Conservation (phyloP, 1,140 invertebrate genomes). For the Leucophenga varia region DNA sequence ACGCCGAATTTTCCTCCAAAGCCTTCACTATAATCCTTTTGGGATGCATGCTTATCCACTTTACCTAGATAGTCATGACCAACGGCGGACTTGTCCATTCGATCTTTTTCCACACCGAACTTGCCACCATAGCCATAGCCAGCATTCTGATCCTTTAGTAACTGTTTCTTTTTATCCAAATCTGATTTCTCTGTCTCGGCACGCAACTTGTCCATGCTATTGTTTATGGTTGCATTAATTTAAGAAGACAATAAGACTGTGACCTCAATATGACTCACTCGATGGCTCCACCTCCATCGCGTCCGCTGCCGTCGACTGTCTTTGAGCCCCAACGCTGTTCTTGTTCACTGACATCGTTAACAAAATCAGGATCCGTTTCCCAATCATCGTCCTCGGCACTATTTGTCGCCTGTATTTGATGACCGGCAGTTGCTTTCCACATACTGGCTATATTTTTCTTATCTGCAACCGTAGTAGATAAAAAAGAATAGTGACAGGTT, state of each 20-base stretch:
- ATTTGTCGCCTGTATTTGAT: slow-evolving; percentile 44
- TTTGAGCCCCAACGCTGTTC: slow-evolving; percentile 89
- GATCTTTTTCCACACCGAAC: slow-evolving; percentile 75
- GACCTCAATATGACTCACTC: slow-evolving; percentile 62
- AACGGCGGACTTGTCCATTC: slow-evolving; percentile 79
- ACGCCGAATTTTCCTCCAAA: slow-evolving; percentile 93
- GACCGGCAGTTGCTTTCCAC: slow-evolving; percentile 62
- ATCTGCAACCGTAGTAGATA: no score
- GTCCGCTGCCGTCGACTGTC: slow-evolving; percentile 77
- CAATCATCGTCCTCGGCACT: slow-evolving; percentile 70
- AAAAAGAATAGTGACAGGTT: no score
- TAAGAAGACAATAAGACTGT: slow-evolving; percentile 5
- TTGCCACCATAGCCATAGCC: slow-evolving; percentile 81
- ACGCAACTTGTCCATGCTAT: slow-evolving; percentile 76
- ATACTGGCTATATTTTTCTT: no score
- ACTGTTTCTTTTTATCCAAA: slow-evolving; percentile 73
- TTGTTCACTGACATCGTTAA: slow-evolving; percentile 88
- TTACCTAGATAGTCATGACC: slow-evolving; percentile 78
- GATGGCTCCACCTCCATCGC: slow-evolving; percentile 68
- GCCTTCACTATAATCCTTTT: slow-evolving; percentile 79
- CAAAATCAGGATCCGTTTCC: slow-evolving; percentile 92
- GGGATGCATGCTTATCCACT: slow-evolving; percentile 76
- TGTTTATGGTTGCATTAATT: slow-evolving; percentile 22
- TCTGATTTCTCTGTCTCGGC: slow-evolving; percentile 77
- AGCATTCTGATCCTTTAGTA: slow-evolving; percentile 63